A percentile compares a stretch with the other conserved stretches of the same genome.
These are phyloP conservation scores for Oreochromis grahami DNA, from an alignment of 2,797 vertebrate genomes.

Conservation along the genomic window DNA sequence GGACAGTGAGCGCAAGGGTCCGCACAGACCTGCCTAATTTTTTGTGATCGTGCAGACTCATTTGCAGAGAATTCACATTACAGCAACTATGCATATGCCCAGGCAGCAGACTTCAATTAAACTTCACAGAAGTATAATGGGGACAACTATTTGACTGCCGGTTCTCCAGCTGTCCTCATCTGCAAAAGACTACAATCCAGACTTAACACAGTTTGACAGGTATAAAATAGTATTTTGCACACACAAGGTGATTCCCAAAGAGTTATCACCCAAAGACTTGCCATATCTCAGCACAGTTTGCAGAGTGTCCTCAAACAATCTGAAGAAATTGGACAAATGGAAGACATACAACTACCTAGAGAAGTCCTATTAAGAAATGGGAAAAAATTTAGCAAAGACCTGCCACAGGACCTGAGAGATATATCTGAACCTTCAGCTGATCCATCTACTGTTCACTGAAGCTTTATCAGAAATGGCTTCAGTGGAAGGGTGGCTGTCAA, in stretches of 20 bases:
- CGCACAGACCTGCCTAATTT: no score
- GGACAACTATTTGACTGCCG: not conserved
- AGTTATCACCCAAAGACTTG: not conserved
- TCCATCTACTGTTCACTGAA: not conserved
- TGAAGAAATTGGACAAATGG: not conserved
- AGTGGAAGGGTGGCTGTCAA: not conserved
- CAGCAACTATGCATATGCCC: not conserved
- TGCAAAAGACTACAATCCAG: not conserved
- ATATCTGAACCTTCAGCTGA: not conserved
- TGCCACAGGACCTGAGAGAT: accelerated
- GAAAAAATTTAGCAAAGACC: not conserved
- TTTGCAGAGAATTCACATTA: no score
- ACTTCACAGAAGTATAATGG: accelerated
- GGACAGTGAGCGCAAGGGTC: no score
- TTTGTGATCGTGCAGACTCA: no score
- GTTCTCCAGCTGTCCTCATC: not conserved
- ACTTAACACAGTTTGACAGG: not conserved
- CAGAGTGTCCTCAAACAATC: not conserved
- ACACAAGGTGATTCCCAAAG: not conserved
- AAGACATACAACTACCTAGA: not conserved
- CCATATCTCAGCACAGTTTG: not conserved
- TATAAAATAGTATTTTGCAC: not conserved
- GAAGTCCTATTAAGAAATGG: not conserved
- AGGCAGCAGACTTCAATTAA: not conserved
- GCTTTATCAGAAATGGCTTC: not conserved